phyloP scores from a whole-genome alignment of 2,797 vertebrate genomes.

The Lithobates pipiens region DNA sequence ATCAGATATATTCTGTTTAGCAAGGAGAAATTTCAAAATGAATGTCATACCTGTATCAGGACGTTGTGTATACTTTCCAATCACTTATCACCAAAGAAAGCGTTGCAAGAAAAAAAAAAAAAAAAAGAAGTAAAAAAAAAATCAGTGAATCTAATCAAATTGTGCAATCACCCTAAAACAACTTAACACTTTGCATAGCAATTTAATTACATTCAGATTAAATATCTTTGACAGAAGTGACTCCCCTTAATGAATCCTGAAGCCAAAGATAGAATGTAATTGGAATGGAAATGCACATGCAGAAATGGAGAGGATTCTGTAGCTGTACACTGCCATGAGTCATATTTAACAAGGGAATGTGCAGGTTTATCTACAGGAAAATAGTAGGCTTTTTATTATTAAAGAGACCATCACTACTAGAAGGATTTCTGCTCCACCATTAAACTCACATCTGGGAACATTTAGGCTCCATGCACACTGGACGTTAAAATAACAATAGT shows the following conservation, averaged over 20 bases:
- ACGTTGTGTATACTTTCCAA: slow-evolving; percentile 79
- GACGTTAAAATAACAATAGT: too few species aligned
- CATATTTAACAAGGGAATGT: slow-evolving; percentile 65
- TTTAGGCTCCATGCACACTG: too few species aligned
- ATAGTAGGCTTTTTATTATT: background rate
- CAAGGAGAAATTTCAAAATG: background rate
- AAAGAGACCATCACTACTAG: background rate
- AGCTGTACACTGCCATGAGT: slow-evolving; percentile 21
- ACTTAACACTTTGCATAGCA: background rate
- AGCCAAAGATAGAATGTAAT: slow-evolving; percentile 61
- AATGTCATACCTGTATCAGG: slow-evolving; percentile 77
- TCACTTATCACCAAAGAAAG: slow-evolving; percentile 22
- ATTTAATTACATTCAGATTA: slow-evolving; percentile 34
- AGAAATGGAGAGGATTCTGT: slow-evolving; percentile 47
- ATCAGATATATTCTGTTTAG: background rate
- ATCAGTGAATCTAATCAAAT: slow-evolving; percentile 13
- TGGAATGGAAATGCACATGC: slow-evolving; percentile 58
- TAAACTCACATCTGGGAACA: background rate
- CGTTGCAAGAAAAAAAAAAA: background rate
- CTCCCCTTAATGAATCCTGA: slow-evolving; percentile 55
- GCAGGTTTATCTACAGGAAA: slow-evolving; percentile 31
- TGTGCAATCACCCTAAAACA: slow-evolving; percentile 1
- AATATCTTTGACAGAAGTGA: background rate
- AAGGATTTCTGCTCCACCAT: background rate
- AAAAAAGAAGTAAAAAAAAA: slow-evolving; percentile 42